phyloP scores from a whole-genome alignment of 2,797 vertebrate genomes.

The Paedocypris micromegethes region DNA sequence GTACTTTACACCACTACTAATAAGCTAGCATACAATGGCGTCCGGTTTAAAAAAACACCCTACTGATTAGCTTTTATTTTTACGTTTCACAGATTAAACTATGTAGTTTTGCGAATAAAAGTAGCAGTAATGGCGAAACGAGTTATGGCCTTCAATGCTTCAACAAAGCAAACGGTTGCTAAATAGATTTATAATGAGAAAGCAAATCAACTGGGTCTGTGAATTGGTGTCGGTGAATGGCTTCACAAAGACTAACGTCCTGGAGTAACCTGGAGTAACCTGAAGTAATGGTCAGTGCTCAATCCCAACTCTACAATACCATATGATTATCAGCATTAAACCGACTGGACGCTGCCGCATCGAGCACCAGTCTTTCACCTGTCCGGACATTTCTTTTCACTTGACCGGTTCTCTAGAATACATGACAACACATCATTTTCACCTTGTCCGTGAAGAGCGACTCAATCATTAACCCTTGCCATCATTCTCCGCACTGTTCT shows the following conservation, averaged over 20 bases:
- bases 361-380: not conserved
- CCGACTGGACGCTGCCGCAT: not conserved
- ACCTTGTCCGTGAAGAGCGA: constrained; percentile 35
- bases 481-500: constrained; percentile 12
- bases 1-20: too few species aligned
- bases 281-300: constrained; percentile 9
- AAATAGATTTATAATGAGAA: not conserved
- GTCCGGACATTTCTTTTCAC: constrained; percentile 3
- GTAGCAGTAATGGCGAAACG: too few species aligned
- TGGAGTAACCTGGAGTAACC: constrained; percentile 6
- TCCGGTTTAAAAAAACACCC: too few species aligned
- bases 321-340: not conserved
- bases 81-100: too few species aligned
- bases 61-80: too few species aligned
- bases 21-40: too few species aligned
- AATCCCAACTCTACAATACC: not conserved
- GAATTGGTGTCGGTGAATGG: not conserved
- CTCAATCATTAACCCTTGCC: constrained; percentile 47
- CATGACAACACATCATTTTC: constrained; percentile 32
- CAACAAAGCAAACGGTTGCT: too few species aligned
- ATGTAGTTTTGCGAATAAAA: too few species aligned
- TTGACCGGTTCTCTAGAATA: constrained; percentile 32
- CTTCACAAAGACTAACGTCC: not conserved
- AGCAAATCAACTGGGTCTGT: not conserved
- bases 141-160: too few species aligned